These are phyloP conservation scores for Drosophila mayaguana DNA, from an alignment of 2,888 invertebrate species.

Conservation along the genomic window DNA sequence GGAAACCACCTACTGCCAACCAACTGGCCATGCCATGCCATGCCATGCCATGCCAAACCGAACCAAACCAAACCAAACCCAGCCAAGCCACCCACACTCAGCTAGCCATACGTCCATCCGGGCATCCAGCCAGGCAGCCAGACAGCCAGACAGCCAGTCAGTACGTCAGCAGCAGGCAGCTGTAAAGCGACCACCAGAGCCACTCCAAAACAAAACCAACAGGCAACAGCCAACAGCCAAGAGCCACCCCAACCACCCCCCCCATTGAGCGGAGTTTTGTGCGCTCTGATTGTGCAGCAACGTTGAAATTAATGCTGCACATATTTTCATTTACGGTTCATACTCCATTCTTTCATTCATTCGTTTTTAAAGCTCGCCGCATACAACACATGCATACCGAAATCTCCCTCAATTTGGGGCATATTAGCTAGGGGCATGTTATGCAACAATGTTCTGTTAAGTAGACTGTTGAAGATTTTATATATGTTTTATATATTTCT, in stretches of 20 bases:
- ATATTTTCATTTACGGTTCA: constrained; percentile 74
- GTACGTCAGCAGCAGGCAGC: constrained; percentile 19
- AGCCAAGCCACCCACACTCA: constrained; percentile 2
- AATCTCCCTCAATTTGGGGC: constrained; percentile 4
- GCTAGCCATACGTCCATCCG: neutral
- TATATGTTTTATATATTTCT: neutral
- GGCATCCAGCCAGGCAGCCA: neutral
- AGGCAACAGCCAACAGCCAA: neutral
- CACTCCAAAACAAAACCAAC: neutral
- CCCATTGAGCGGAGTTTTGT: constrained; percentile 18
- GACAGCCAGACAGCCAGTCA: neutral
- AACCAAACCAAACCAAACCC: neutral
- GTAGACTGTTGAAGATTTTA: neutral
- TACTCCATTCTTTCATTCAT: constrained; percentile 46
- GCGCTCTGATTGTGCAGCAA: constrained; percentile 64
- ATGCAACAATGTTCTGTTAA: neutral
- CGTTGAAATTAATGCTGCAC: constrained; percentile 75
- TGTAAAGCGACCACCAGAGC: constrained; percentile 14
- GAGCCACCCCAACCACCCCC: neutral
- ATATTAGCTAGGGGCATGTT: constrained; percentile 9
- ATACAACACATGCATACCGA: constrained; percentile 36
- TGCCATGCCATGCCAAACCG: neutral
- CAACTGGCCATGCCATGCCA: constrained; percentile 5
- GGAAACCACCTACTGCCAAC: constrained; percentile 29
- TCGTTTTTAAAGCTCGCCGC: constrained; percentile 39